Percentiles rank a stretch among this genome's conserved stretches.
Evolutionary conservation across 2,797 vertebrate genomes (phyloP).

Genomic region (Botia almorhae): DNA sequence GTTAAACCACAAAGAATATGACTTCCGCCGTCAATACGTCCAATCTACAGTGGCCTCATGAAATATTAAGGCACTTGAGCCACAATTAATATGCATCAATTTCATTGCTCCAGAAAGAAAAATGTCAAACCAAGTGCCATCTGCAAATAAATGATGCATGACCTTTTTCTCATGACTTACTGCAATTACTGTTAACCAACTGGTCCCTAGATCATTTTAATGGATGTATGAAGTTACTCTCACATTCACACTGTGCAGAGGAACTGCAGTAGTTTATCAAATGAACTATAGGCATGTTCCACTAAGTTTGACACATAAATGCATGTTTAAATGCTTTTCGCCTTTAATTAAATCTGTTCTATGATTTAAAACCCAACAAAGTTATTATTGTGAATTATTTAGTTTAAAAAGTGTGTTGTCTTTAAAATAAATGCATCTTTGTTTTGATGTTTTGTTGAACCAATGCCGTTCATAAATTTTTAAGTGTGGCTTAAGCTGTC

Average conservation of each 20-base stretch:
- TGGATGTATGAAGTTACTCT: neutral
- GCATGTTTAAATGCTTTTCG: neutral
- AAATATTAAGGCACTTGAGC: conserved; percentile 3
- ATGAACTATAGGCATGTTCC: neutral
- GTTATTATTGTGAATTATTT: neutral
- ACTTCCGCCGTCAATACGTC: neutral
- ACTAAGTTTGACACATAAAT: neutral
- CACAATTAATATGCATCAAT: neutral
- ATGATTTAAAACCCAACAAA: neutral
- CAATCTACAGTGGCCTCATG: neutral
- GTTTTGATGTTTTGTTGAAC: neutral
- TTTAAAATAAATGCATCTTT: neutral
- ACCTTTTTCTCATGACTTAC: neutral
- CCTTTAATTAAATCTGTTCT: neutral
- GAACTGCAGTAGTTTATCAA: neutral
- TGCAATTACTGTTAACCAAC: neutral
- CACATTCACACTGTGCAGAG: neutral
- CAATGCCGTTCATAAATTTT: neutral
- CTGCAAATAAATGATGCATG: conserved; percentile 7
- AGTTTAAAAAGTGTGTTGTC: neutral
- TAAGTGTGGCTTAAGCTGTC: neutral
- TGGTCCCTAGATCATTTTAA: neutral
- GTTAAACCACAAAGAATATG: neutral
- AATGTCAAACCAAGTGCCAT: neutral
- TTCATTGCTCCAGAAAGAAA: neutral